Percentiles rank a stretch among this genome's conserved stretches.
Evolutionary conservation across 2,797 vertebrate species (phyloP).

Genomic region (Neomorphus geoffroyi): DNA sequence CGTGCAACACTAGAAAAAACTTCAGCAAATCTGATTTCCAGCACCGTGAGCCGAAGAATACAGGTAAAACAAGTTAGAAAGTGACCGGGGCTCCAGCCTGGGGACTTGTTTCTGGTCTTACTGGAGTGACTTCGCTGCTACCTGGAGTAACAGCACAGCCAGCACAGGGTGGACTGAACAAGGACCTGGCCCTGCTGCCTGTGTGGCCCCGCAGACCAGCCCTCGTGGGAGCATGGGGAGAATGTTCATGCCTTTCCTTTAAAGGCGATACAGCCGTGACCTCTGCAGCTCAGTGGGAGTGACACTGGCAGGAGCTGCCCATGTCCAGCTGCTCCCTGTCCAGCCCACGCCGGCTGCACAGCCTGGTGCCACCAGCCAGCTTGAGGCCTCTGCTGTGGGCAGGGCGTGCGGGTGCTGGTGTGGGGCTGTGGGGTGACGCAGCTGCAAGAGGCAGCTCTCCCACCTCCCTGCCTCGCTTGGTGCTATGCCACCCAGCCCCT

Average conservation of each 20-base stretch:
- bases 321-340: neutral
- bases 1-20: neutral
- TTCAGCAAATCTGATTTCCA: neutral
- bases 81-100: neutral
- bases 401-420: neutral
- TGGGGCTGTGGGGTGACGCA: neutral
- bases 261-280: conserved; percentile 7
- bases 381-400: neutral
- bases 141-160: neutral
- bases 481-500: neutral
- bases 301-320: neutral
- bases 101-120: neutral
- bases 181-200: neutral
- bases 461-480: neutral
- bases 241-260: conserved; percentile 45
- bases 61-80: neutral
- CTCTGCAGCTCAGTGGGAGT: neutral
- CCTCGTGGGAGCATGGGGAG: neutral
- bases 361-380: neutral
- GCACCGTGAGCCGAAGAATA: neutral
- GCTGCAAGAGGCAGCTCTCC: neutral
- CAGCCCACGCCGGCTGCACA: neutral
- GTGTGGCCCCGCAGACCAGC: neutral
- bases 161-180: neutral
- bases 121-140: neutral